Percentiles rank a stretch among this genome's conserved stretches.
These are phyloP conservation scores for Pseudomyrmex sp. DNA, from an alignment of 1,140 invertebrate genomes.

Conservation along the genomic window DNA sequence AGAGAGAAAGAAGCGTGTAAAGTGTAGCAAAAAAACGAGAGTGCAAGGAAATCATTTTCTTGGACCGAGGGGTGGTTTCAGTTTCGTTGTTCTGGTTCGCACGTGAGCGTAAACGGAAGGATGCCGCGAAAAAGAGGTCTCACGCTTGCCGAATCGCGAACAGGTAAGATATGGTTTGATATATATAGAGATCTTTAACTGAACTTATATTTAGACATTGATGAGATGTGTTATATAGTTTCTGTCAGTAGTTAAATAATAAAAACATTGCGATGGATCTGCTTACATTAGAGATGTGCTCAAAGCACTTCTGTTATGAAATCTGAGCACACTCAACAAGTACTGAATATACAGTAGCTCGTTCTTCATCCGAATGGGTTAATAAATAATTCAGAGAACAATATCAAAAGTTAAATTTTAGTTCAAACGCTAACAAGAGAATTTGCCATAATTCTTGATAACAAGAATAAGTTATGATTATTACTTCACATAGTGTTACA, in stretches of 20 bases:
- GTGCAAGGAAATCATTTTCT: conserved; percentile 23
- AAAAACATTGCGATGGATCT: neutral
- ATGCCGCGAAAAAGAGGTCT: conserved; percentile 71
- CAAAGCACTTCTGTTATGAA: conserved; percentile 42
- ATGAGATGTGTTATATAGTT: too few species aligned
- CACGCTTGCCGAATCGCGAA: conserved; percentile 62
- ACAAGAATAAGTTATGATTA: conserved; percentile 12
- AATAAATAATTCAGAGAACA: conserved; percentile 48
- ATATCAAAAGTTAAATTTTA: conserved; percentile 41
- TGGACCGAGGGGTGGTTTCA: conserved; percentile 6
- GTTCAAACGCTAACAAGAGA: conserved; percentile 38
- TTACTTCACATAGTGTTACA: conserved; percentile 17
- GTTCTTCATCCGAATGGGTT: conserved; percentile 43
- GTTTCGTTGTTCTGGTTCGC: conserved; percentile 23
- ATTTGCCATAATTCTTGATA: conserved; percentile 20
- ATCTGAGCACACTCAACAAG: conserved; percentile 30
- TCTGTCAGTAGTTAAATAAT: too few species aligned
- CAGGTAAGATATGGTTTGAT: conserved; percentile 67
- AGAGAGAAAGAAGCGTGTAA: conserved; percentile 7
- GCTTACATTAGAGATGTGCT: conserved; percentile 8
- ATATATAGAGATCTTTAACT: too few species aligned
- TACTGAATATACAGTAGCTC: conserved; percentile 16
- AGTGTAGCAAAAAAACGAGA: conserved; percentile 25
- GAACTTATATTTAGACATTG: too few species aligned
- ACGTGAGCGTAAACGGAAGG: conserved; percentile 32